Base-by-base conservation (phyloP, 2,797 vertebrate genomes). In the Sphaeramia orbicularis region DNA sequence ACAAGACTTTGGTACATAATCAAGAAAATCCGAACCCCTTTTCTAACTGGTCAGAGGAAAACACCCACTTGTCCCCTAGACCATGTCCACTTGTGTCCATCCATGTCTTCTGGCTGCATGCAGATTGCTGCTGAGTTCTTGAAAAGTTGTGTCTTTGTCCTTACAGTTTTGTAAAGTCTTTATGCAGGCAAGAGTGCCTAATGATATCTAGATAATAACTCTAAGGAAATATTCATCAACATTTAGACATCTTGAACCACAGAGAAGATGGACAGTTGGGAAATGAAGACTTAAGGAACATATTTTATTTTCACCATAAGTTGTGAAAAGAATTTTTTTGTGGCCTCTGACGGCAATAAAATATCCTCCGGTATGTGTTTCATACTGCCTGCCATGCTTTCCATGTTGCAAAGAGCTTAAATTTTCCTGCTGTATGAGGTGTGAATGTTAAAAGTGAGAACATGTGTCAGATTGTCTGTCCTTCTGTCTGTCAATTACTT, bases 401-500 rank as follows among this genome's bases (percentile, higher is more conserved):
- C 84, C 67, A 77, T 92, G 91, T 92, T 75, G 92, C 90, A 66
- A 78, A 79, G 48, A 86, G 91, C 87, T 86, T 80, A 54, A 64
- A 71, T 76, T 61, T 52, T 73, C 81, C 76, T 75, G 82, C 41
- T 76, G 71, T 81, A 58, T 76, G 77, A 83, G 14, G 61, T 43
- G 61, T 68, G 84, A 72, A 36, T 76, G 64, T 14, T 86, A 79
- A 74, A 74, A 74, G 74, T 65, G 67, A 72, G 42, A 42, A 61
- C 65, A 59, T 52, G 53, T 74, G 57, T 68, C 21, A 42, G 44
- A 56, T 42, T 62, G 62, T 86, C 18, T 73, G 69, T 83, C 51
- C 67, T 69, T 81, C 18, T 74, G 53, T 90, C 16, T 45, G 50
- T 73, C 18, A 71, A 27, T 18, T 74, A 15, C 64, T n/a, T 78